These are phyloP conservation scores for Onthophagus sagittarius DNA, from an alignment of 2,888 invertebrate species.

Conservation along the genomic window DNA sequence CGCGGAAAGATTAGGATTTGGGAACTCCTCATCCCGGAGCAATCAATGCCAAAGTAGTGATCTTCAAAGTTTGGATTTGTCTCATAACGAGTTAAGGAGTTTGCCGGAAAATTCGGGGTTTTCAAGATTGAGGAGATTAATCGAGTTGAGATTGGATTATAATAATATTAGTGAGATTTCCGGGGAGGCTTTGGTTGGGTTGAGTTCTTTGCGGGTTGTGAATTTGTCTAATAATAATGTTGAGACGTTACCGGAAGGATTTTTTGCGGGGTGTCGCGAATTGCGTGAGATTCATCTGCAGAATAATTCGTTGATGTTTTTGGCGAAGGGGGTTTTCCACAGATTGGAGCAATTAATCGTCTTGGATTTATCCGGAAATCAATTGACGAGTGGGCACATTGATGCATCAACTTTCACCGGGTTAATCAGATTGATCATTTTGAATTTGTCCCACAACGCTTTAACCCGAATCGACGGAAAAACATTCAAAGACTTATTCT, in stretches of 20 bases:
- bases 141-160: conserved; percentile 74
- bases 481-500: conserved; percentile 83
- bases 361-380: conserved; percentile 80
- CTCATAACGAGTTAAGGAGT: conserved; percentile 72
- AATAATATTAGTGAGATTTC: conserved; percentile 80
- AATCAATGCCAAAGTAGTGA: conserved; percentile 66
- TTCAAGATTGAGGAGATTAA: conserved; percentile 70
- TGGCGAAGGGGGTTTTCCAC: conserved; percentile 80
- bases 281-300: conserved; percentile 79
- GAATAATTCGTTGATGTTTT: conserved; percentile 77
- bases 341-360: conserved; percentile 79
- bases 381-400: conserved; percentile 77
- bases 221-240: conserved; percentile 85
- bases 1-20: conserved; percentile 72
- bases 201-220: conserved; percentile 73
- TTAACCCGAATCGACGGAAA: conserved; percentile 76
- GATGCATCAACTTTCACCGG: conserved; percentile 83
- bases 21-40: conserved; percentile 34
- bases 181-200: conserved; percentile 73
- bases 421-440: conserved; percentile 75
- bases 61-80: conserved; percentile 73
- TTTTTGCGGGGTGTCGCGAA: conserved; percentile 79
- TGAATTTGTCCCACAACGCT: conserved; percentile 84
- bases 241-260: conserved; percentile 72
- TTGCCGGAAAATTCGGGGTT: conserved; percentile 70